Evolutionary conservation across 1,140 invertebrate species (phyloP).

Genomic region (Babylonia areolata): DNA sequence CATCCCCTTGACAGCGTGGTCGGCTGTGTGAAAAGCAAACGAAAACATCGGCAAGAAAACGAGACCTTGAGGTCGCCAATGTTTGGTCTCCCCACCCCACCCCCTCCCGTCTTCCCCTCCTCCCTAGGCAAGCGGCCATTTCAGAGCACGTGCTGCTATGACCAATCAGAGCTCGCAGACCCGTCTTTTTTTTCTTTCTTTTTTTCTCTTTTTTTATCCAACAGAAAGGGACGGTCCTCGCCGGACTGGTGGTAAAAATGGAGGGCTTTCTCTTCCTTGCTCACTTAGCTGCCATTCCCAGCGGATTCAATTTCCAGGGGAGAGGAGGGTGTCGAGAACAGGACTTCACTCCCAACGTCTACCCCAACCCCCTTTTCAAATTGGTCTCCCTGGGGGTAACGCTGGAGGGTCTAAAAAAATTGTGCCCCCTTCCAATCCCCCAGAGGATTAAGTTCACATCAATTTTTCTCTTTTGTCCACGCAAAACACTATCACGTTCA

Average conservation of each 20-base stretch:
- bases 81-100: not conserved
- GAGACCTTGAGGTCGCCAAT: not conserved
- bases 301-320: not conserved
- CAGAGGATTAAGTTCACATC: too few species aligned
- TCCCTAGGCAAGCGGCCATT: not conserved
- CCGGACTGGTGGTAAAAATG: not conserved
- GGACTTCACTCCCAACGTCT: not conserved
- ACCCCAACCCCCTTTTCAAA: too few species aligned
- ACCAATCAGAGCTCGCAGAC: not conserved
- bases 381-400: not conserved
- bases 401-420: too few species aligned
- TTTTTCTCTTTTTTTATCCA: not conserved
- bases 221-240: not conserved
- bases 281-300: not conserved
- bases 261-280: not conserved
- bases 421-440: too few species aligned
- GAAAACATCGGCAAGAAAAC: not conserved
- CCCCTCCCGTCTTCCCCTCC: too few species aligned
- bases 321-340: not conserved
- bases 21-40: conserved; percentile 3
- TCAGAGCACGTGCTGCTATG: not conserved
- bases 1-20: too few species aligned
- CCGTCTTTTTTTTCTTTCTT: not conserved
- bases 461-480: too few species aligned
- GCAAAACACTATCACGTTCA: too few species aligned